Evolutionary conservation across 2,113 vertebrate genomes (phyloP).

Genomic region (Ginglymostoma cirratum): DNA sequence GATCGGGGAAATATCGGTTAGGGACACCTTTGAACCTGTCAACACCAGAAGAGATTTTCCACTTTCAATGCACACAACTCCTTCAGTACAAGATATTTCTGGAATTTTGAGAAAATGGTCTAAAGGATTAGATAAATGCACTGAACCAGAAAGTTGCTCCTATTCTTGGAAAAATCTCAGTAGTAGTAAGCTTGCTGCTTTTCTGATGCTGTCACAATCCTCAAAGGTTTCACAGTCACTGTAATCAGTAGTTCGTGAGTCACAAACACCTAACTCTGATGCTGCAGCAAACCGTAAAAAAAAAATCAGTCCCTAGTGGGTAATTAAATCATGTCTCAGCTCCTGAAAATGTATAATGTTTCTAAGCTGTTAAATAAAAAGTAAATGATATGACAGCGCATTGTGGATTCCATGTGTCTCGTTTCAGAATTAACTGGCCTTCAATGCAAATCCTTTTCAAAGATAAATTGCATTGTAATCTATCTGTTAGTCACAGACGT

Average conservation of each 20-base stretch:
- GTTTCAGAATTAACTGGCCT: not conserved
- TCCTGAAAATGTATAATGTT: not conserved
- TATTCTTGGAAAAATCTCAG: not conserved
- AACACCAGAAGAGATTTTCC: not conserved
- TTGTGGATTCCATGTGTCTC: not conserved
- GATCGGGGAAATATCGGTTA: not conserved
- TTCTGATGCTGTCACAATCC: not conserved
- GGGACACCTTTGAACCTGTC: not conserved
- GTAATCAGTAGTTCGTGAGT: not conserved
- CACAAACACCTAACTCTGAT: not conserved
- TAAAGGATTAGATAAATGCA: not conserved
- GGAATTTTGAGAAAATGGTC: not conserved
- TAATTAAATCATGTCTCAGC: conserved; percentile 23
- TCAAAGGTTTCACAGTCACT: not conserved
- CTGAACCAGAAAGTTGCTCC: not conserved
- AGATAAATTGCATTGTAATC: not conserved
- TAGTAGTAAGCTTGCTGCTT: not conserved
- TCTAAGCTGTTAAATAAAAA: conserved; percentile 25
- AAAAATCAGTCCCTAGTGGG: conserved; percentile 9
- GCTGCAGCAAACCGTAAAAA: not conserved
- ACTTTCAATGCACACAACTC: not conserved
- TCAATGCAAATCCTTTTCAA: not conserved
- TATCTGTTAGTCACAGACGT: not conserved
- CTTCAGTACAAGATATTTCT: not conserved
- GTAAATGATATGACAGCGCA: conserved; percentile 1